Base-by-base conservation (phyloP, 1,140 invertebrate species). In the Drosophila punjabiensis region DNA sequence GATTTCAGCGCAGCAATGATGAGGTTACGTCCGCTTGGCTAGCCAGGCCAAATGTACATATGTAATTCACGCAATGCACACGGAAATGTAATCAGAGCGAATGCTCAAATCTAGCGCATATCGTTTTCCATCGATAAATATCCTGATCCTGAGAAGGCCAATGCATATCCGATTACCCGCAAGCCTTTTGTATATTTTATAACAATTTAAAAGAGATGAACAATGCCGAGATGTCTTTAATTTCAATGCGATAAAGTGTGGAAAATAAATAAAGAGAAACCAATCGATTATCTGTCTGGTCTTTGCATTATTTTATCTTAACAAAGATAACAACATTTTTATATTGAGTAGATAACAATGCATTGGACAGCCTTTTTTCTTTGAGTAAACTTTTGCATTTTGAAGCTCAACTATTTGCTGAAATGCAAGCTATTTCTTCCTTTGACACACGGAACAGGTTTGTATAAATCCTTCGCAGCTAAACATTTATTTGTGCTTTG, bases 1-100 rank as follows among this genome's bases (percentile, higher is more conserved):
- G 81, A 76, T 88, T 88, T 83, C 60, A 61, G 43, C 52, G n/a
- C 47, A 35, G 13, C 32, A 30, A 28, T 61, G 55, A 74, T 74
- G 37, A 52, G 33, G 55, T 61, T 73, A 13, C 59, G 60, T 61
- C 37, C 68, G 70, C 68, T 52, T 62, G 45, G 47, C 47, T 74
- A 52, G 20, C 45, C 45, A 32, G 7, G 24, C 45, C 66, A 68
- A 24, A 37, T 24, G 20, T 39, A 53, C 52, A 65, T 37, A 43
- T 61, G 55, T 74, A 73, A 61, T 74, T 62, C 53, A 59, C 35
- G 70, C 55, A 73, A 62, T 74, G 35, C 70, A 74, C 43, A 74
- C 70, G 53, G 70, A 52, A 74, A 74, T 74, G 47, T 62, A 74
- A 73, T 74, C 56, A 74, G 47, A 74, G 66, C 18, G 32, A 48